Evolutionary conservation across 2,888 invertebrate genomes (phyloP).

Genomic region (Biston stratarius): DNA sequence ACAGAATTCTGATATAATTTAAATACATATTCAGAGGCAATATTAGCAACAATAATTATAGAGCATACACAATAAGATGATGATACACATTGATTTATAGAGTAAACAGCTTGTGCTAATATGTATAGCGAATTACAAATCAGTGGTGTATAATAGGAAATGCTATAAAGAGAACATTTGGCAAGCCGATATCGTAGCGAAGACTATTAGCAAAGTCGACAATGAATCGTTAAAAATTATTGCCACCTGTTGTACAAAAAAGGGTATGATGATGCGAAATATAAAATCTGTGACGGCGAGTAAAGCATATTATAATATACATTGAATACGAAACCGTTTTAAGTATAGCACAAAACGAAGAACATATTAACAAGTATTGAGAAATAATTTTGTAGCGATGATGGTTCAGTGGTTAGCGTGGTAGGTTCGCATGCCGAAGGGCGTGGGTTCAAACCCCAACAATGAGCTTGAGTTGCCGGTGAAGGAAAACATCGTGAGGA

Average conservation of each 20-base stretch:
- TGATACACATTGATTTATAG: conserved; percentile 13
- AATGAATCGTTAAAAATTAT: conserved; percentile 82
- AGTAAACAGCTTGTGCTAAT: conserved; percentile 11
- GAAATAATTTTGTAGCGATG: too few species aligned
- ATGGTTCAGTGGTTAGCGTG: too few species aligned
- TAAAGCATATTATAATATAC: conserved; percentile 62
- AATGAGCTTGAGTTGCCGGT: too few species aligned
- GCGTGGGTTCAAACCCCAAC: too few species aligned
- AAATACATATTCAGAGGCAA: conserved; percentile 16
- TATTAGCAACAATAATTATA: conserved; percentile 5
- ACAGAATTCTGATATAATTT: conserved; percentile 6
- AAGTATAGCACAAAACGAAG: neutral
- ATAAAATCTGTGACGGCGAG: conserved; percentile 56
- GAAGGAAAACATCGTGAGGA: too few species aligned
- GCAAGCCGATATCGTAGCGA: conserved; percentile 61
- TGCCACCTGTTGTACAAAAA: conserved; percentile 71
- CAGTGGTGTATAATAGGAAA: conserved; percentile 44
- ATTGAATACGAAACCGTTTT: conserved; percentile 2
- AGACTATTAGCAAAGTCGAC: conserved; percentile 71
- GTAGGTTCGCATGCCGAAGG: too few species aligned
- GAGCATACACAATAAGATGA: conserved; percentile 9
- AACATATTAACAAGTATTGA: too few species aligned
- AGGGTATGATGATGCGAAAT: conserved; percentile 72
- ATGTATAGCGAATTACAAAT: conserved; percentile 18
- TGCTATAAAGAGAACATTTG: conserved; percentile 58